Conservation (phyloP, 2,888 invertebrate species). For the Xestia rhomboidea region DNA sequence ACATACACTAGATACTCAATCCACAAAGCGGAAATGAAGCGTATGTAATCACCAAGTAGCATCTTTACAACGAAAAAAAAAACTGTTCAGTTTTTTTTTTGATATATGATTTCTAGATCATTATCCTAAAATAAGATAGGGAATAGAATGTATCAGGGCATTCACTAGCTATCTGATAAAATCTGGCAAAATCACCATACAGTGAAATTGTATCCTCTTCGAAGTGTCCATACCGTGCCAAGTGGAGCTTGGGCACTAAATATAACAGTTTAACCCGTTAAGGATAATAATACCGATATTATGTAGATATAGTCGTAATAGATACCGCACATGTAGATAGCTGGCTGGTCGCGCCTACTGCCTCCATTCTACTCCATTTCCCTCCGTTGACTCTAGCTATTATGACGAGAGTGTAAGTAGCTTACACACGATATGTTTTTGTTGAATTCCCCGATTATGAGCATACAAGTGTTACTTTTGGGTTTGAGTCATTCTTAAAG, state of each 20-base stretch:
- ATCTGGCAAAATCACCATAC: constrained; percentile 20
- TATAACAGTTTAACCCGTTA: constrained; percentile 60
- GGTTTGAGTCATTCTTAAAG: constrained; percentile 58
- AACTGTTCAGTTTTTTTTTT: too few species aligned
- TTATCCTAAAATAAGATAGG: background rate
- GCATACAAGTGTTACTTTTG: constrained; percentile 41
- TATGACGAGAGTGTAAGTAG: constrained; percentile 60
- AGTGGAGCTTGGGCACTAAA: constrained; percentile 57
- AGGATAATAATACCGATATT: constrained; percentile 58
- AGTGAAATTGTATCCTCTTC: constrained; percentile 39
- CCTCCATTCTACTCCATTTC: constrained; percentile 62
- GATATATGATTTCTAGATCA: constrained; percentile 13
- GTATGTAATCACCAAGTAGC: background rate
- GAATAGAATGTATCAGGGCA: background rate
- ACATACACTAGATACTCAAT: background rate
- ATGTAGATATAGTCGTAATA: constrained; percentile 38
- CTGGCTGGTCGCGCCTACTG: constrained; percentile 41
- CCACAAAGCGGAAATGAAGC: constrained; percentile 25
- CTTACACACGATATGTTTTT: constrained; percentile 60
- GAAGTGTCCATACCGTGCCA: constrained; percentile 48
- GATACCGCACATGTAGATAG: constrained; percentile 57
- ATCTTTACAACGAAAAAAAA: background rate
- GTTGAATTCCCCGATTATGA: constrained; percentile 59
- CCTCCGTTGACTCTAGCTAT: constrained; percentile 55
- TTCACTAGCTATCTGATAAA: constrained; percentile 12